Evolutionary conservation across 2,888 invertebrate genomes (phyloP).

Genomic region (Hirtodrosophila confusa): DNA sequence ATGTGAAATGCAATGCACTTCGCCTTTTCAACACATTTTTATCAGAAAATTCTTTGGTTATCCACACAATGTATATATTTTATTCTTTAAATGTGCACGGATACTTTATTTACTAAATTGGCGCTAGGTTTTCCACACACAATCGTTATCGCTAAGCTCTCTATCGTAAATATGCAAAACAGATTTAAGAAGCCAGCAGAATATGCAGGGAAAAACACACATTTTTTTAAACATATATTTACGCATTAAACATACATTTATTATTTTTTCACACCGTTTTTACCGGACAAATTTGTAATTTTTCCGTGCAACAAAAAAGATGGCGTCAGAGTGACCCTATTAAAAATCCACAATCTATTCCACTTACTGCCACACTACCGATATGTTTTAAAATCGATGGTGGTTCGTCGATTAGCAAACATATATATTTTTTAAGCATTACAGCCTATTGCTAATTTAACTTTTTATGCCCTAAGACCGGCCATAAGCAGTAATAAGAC

Average conservation of each 20-base stretch:
- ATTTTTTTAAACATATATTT: conserved; percentile 7
- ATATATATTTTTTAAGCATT: too few species aligned
- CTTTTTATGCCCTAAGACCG: too few species aligned
- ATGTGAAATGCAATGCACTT: conserved; percentile 29
- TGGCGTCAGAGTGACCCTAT: conserved; percentile 59
- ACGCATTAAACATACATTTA: conserved; percentile 43
- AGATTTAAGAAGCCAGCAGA: not conserved
- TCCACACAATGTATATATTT: not conserved
- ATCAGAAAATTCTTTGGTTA: conserved; percentile 1
- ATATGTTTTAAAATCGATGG: conserved; percentile 18
- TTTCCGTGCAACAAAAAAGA: conserved; percentile 58
- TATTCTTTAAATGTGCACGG: not conserved
- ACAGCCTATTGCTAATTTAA: too few species aligned
- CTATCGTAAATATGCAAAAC: conserved; percentile 31
- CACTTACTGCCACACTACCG: conserved; percentile 23
- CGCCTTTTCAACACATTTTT: conserved; percentile 5
- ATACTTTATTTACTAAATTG: conserved; percentile 31
- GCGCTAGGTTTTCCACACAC: conserved; percentile 41
- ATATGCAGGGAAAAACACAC: not conserved
- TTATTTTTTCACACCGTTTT: conserved; percentile 55
- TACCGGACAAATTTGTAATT: conserved; percentile 68
- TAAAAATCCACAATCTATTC: conserved; percentile 35
- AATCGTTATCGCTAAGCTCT: conserved; percentile 37
- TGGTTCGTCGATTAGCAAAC: not conserved
- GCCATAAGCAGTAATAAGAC: not conserved